Base-by-base conservation (phyloP, 2,888 invertebrate species). In the Boloria euphrosyne region DNA sequence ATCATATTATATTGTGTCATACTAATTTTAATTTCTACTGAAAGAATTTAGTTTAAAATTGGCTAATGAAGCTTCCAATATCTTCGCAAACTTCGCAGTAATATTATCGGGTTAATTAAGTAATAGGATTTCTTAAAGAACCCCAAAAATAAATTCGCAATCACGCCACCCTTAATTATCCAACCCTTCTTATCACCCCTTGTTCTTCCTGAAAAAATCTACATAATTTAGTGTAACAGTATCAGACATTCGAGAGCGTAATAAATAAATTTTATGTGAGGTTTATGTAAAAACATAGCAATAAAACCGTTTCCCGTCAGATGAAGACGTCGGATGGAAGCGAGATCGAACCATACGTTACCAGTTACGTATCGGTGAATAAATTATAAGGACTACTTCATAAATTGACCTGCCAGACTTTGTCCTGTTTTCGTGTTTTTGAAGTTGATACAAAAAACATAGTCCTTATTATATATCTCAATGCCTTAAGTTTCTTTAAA, bases 201-300 rank as follows among this genome's bases (percentile, higher is more conserved):
- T 47, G 49, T 27, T 50, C 27, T 57, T 22, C 53, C 62, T 31
- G 46, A 62, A 58, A 65, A 51, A 66, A 62, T 63, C 47, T 17
- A 13, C 43, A 66, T 66, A 63, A 63, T 66, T 68, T 60, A 63
- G 44, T 46, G 57, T 51, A 49, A 62, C 55, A 63, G 61, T 69
- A 66, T 66, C 66, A 38, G 60, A 51, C 13, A 60, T 57, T 66
- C 46, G 52, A 44, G 66, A 17, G 57, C 68, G 75, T 74, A 62
- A 86, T 87, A 86, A 86, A 86, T 86, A 84, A 82, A 80, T 79
- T 85, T 87, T 85, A 87, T 85, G 83, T 71, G 79, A 75, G 80
- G 75, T 83, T 85, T 85, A 86, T 86, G 86, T 85, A 84, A 86
- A 85, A 85, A 83, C 80, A 84, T 62, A 73, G 82, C 80, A 82